Evolutionary conservation across 1,140 invertebrate species (phyloP).

Genomic region (Araneus ventricosus): DNA sequence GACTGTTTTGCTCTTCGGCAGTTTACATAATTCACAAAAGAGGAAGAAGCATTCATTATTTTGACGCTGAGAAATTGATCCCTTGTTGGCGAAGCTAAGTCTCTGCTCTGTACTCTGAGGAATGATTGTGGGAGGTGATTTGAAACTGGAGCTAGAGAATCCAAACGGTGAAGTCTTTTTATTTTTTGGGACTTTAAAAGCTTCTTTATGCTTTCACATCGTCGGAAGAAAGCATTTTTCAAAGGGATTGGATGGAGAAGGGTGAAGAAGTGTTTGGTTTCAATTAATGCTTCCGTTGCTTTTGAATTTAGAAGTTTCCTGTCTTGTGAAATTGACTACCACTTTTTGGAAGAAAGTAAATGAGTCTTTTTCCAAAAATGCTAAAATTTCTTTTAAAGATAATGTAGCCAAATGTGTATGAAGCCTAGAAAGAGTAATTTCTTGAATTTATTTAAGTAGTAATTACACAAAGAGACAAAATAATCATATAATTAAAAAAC

Average conservation of each 20-base stretch:
- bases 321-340: too few relatives aligned
- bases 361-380: too few relatives aligned
- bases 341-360: too few relatives aligned
- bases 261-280: neutral
- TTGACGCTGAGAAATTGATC: slow-evolving; percentile 52
- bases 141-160: neutral
- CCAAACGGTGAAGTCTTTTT: neutral
- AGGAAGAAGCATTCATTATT: slow-evolving; percentile 63
- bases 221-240: neutral
- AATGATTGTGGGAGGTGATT: slow-evolving; percentile 15
- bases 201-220: neutral
- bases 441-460: too few relatives aligned
- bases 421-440: too few relatives aligned
- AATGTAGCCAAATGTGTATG: too few relatives aligned
- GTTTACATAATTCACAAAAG: slow-evolving; percentile 68
- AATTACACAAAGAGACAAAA: too few relatives aligned
- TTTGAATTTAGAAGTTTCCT: neutral
- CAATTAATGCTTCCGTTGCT: neutral
- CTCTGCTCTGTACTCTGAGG: neutral
- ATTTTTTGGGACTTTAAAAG: neutral
- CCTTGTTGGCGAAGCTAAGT: slow-evolving; percentile 5
- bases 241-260: neutral
- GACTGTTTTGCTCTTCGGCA: slow-evolving; percentile 56
- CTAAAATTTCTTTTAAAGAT: too few relatives aligned
- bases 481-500: too few relatives aligned